Conservation (phyloP, 2,888 invertebrate genomes). For the Quadriops clusia region DNA sequence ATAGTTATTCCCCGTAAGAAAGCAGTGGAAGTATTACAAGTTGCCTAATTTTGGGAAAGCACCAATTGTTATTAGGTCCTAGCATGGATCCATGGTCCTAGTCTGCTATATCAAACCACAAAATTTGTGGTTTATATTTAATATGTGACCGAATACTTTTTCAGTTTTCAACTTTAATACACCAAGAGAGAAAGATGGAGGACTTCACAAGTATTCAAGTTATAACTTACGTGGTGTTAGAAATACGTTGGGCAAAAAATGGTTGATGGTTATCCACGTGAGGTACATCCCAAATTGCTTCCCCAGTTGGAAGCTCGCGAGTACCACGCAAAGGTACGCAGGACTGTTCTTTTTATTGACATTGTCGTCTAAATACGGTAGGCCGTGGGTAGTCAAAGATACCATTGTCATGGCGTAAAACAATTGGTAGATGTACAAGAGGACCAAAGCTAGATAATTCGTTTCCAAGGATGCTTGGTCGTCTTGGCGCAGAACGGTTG, state of each 20-base stretch:
- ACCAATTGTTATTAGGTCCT: no score
- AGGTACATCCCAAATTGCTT: slow-evolving; percentile 28
- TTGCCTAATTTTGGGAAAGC: no score
- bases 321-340: slow-evolving; percentile 33
- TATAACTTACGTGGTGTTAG: slow-evolving; percentile 19
- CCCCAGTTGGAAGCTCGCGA: slow-evolving; percentile 25
- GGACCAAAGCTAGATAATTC: slow-evolving; percentile 18
- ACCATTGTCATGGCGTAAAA: slow-evolving; percentile 37
- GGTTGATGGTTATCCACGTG: slow-evolving; percentile 24
- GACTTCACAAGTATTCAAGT: no score
- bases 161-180: no score
- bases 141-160: no score
- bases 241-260: slow-evolving; percentile 20
- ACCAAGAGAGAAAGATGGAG: no score
- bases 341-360: slow-evolving; percentile 40
- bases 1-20: no score
- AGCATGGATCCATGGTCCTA: no score
- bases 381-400: slow-evolving; percentile 43
- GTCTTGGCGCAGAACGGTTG: neutral
- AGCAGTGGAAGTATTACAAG: no score
- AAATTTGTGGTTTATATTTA: no score
- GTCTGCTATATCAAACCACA: no score
- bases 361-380: slow-evolving; percentile 52
- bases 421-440: slow-evolving; percentile 41
- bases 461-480: slow-evolving; percentile 4